Evolutionary conservation across 2,888 invertebrate genomes (phyloP).

Genomic region (Apoda limacodes): DNA sequence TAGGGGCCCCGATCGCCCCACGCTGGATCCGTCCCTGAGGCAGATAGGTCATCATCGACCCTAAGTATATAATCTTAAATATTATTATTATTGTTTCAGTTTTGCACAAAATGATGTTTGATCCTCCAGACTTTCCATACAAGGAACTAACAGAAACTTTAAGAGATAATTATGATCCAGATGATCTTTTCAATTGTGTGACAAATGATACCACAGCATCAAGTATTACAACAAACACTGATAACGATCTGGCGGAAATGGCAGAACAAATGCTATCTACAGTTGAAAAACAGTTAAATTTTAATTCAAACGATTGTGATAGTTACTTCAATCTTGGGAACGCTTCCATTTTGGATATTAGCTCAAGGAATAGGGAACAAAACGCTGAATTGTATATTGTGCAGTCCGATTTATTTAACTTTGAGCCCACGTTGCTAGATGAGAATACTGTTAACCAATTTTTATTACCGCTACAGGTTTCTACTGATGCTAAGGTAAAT

Average conservation of each 20-base stretch:
- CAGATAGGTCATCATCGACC: too few relatives aligned
- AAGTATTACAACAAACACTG: slow-evolving; percentile 14
- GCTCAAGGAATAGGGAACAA: slow-evolving; percentile 18
- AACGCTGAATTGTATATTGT: slow-evolving; percentile 35
- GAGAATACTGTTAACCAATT: slow-evolving; percentile 59
- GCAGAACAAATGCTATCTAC: slow-evolving; percentile 30
- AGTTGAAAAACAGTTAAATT: slow-evolving; percentile 35
- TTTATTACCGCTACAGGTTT: slow-evolving; percentile 41
- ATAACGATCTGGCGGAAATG: slow-evolving; percentile 25
- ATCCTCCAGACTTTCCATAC: slow-evolving; percentile 58
- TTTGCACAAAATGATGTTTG: too few relatives aligned
- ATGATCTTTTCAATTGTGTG: slow-evolving; percentile 35
- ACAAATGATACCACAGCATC: slow-evolving; percentile 15
- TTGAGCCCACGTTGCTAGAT: slow-evolving; percentile 49
- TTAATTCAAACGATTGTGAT: slow-evolving; percentile 42
- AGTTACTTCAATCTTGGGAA: slow-evolving; percentile 39
- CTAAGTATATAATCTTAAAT: too few relatives aligned
- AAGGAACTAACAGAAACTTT: slow-evolving; percentile 43
- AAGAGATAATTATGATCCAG: slow-evolving; percentile 39
- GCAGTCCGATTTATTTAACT: slow-evolving; percentile 42
- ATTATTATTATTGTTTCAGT: too few relatives aligned
- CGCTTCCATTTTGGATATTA: slow-evolving; percentile 24
- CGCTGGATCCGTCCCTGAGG: too few relatives aligned
- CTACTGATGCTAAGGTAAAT: slow-evolving; percentile 23
- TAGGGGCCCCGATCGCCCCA: too few relatives aligned